Evolutionary conservation across 2,797 vertebrate species (phyloP), one percentile per base, ranked within the genome.

Genomic region (Ataeniobius toweri): DNA sequence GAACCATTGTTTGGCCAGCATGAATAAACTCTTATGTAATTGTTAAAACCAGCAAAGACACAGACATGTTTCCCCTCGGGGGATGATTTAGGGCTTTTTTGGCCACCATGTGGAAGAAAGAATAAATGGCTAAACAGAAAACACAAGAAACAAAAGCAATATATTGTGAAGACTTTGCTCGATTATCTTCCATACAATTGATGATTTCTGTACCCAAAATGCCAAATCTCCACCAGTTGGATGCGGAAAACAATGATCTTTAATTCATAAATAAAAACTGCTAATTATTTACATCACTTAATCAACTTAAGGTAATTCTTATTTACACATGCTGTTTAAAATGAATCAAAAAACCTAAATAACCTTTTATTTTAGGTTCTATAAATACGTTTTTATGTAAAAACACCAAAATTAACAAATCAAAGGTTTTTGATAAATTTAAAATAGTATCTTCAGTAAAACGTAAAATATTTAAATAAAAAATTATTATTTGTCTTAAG

Each of bases 1-100:
- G 51, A 56, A 51, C 75, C 46, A 81, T 86, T 91, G 89, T 88
- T 87, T 22, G 26, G 36, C 3, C 13, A n/a, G 22, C 61, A 79
- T 59, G 39, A 84, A 79, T 72, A 74, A 80, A 73, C 55, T 85
- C 73, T 80, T 84, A 77, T 83, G 61, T 78, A 18, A 63, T 41
- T 31, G 39, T 39, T 61, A 51, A 55, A 83, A 79, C 24, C 48
- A 53, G 70, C 39, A 80, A 84, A 80, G 39, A 44, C 6, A 63
- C 36, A 73, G 41, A 79, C 28, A 55, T 71, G 72, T 72, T 85
- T 58, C 70, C 65, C 46, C 48, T 76, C 51, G 39, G 16, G 50
- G 81, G 46, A 78, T 6, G n/a, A 78, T 65, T 22, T 71, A 77
- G 7, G 56, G n/a, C 16, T 80, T 41, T 4, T 36, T 67, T 67